phyloP scores from a whole-genome alignment of 1,140 invertebrate genomes.

The Ditylenchus dipsaci region DNA sequence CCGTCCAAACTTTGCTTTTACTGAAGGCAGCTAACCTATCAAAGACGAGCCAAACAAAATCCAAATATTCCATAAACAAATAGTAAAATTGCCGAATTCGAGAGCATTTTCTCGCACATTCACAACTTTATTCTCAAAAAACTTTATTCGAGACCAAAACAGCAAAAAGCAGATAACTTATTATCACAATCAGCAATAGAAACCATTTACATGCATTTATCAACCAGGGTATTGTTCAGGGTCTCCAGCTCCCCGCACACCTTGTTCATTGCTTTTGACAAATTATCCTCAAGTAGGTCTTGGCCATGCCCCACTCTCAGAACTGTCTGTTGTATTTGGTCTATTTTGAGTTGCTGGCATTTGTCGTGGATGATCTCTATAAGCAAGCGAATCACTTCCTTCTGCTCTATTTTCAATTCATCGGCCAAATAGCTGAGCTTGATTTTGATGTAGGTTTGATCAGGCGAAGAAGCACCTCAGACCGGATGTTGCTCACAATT shows the following conservation, averaged over 20 bases:
- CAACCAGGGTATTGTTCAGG: not conserved
- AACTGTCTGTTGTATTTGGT: conserved; percentile 23
- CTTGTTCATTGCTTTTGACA: conserved; percentile 33
- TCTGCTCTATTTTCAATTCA: conserved; percentile 89
- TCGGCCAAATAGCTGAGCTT: conserved; percentile 96
- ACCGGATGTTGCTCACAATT: conserved; percentile 85
- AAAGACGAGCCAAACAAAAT: no score
- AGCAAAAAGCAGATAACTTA: no score
- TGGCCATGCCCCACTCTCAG: conserved; percentile 19
- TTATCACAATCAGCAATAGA: no score
- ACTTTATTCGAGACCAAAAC: no score
- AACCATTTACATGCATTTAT: not conserved
- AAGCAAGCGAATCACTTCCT: conserved; percentile 90
- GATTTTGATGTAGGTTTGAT: conserved; percentile 97
- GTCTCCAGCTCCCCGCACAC: conserved; percentile 29
- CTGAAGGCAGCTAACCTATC: no score
- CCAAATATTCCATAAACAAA: no score
- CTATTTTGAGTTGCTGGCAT: conserved; percentile 61
- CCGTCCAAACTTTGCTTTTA: no score
- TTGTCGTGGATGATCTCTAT: conserved; percentile 98
- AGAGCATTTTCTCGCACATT: no score
- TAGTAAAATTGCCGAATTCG: no score
- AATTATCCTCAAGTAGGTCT: conserved; percentile 12
- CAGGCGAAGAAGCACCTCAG: conserved; percentile 84
- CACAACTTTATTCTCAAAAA: no score